Evolutionary conservation across 2,888 invertebrate species (phyloP), one percentile per base, ranked within the genome.

Genomic region (Odontomyia ornata): DNA sequence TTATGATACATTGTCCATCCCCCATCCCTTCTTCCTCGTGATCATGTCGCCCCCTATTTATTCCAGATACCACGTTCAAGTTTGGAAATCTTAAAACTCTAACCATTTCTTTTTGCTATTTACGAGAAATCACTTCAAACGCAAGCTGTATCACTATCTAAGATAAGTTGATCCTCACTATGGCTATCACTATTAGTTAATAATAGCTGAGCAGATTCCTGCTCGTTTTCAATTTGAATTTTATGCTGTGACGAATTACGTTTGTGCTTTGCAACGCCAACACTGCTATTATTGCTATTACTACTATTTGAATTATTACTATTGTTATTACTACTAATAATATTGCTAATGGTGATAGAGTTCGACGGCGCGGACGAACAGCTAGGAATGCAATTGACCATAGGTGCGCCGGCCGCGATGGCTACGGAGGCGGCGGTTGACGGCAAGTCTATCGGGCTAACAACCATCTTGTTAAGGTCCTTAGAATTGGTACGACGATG

Each of bases 401-500:
- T 67, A 46, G 23, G 25, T 11, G 30, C 18, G 25, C 11, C 43
- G 25, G 46, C 23, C n/a, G 13, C 46, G 18, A 30, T 15, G 43
- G 46, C 57, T 11, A 60, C 69, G 23, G 18, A 15, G 9, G 43
- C 47, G 11, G 30, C 27, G 43, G 30, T 23, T 23, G 57, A 9
- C 25, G 73, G 73, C 36, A 73, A 60, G 25, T 60, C 75, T 56
- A 72, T 67, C 23, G 76, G 30, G 18, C 81, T 80, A 47, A 80
- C 76, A 69, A 80, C 79, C 67, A 84, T 81, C 81, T 86, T 86
- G 46, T 69, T 69, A 5, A 86, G 81, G 81, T 91, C 91, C 81
- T 88, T 88, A n/a, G 90, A 90, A 81, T 89, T 89, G 56, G 90
- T 91, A 81, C 91, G 88, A 3, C 91, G 88, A 84, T 91, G 91